phyloP scores from a whole-genome alignment of 1,140 invertebrate species.

The Steinernema feltiae region DNA sequence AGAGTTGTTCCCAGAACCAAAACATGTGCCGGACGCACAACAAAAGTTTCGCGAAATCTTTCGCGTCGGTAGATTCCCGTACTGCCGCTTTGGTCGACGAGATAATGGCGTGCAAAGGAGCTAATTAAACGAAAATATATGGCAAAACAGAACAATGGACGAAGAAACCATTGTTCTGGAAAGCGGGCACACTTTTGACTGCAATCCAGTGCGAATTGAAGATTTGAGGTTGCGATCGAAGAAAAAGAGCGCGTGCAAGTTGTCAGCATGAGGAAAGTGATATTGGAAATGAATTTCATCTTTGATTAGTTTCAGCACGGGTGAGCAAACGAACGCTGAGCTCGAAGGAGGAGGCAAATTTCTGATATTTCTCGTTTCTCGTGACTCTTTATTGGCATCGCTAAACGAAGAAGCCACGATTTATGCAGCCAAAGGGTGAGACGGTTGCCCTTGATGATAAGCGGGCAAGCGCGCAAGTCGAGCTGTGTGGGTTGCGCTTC shows the following conservation, averaged over 20 bases:
- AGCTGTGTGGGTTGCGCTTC: background rate
- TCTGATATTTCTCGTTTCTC: background rate
- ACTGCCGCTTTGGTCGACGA: background rate
- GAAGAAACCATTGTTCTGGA: background rate
- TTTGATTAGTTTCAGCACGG: background rate
- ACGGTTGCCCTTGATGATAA: background rate
- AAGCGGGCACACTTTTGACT: background rate
- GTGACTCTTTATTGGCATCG: constrained; percentile 9
- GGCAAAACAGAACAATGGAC: background rate
- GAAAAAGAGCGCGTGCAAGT: too few relatives aligned
- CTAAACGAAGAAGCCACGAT: background rate
- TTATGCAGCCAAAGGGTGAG: background rate
- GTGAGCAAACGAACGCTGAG: background rate
- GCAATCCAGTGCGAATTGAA: background rate
- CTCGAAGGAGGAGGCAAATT: background rate
- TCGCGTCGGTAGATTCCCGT: too few relatives aligned
- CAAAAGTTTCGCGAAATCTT: too few relatives aligned
- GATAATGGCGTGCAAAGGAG: background rate
- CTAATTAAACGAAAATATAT: background rate
- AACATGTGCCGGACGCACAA: too few relatives aligned
- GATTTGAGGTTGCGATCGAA: too few relatives aligned
- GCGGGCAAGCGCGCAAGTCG: background rate
- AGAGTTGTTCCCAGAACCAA: too few relatives aligned
- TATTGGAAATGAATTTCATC: background rate
- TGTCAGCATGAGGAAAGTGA: background rate